Evolutionary conservation across 2,797 vertebrate species (phyloP), one percentile per base, ranked within the genome.

Genomic region (Petrocephalus sullivani): DNA sequence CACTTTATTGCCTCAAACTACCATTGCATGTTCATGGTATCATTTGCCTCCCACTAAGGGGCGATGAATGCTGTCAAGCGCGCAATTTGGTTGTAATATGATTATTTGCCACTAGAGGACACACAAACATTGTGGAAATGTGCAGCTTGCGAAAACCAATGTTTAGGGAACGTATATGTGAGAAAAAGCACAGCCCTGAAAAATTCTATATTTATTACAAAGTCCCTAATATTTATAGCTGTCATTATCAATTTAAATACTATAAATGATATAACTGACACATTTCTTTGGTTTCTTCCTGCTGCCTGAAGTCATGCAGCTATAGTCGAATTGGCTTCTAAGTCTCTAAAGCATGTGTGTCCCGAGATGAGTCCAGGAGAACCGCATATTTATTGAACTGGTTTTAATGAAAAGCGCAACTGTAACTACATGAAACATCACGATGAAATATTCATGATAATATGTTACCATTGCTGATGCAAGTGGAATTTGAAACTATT

Each of bases 61-160:
- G 6, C 16, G 12, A 83, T 53, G 19, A 10, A 23, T 53, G 49
- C 8, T 4, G 46, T 51, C 0, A 82, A 10, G 8, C 12, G 89
- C 1, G 33, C 12, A 33, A 89, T 85, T 14, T 49, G 28, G 61
- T 3, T 95, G 92, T 90, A 94, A 41, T 95, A 88, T 90, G 89
- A 91, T 41, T 90, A 90, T 88, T 82, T 54, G 88, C 93, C 96
- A 96, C 91, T 90, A 96, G 96, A 93, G 92, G 95, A 88, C 91
- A 93, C 93, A 92, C 92, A 89, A 93, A 92, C 91, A 93, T 90
- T 92, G 88, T 87, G 57, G 2, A 87, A 28, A 71, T 7, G 41
- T 41, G 49, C 53, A 81, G 57, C 28, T 21, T 56, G 61, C 21
- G 14, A 10, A 37, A 64, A 46, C 14, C 58, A n/a, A 64, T 12